A percentile compares a stretch with the other conserved stretches of the same genome.
Evolutionary conservation across 2,797 vertebrate genomes (phyloP).

Genomic region (Echiichthys vipera): DNA sequence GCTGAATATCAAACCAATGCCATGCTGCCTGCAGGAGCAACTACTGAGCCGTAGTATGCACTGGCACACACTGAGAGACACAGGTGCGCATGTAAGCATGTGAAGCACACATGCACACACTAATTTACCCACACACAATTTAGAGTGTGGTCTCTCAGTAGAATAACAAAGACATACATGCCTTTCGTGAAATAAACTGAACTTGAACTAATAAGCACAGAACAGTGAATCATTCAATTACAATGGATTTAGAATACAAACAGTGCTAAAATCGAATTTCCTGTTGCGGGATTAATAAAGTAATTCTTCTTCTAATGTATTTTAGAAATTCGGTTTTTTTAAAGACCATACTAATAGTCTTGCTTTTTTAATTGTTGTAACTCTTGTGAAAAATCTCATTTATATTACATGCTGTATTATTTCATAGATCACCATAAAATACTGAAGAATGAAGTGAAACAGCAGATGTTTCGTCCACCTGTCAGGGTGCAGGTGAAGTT

Average conservation of each 20-base stretch:
- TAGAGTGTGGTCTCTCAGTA: not conserved
- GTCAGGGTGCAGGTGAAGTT: no score
- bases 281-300: no score
- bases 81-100: constrained; percentile 27
- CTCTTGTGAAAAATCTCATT: no score
- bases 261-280: no score
- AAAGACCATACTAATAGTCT: not conserved
- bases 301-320: no score
- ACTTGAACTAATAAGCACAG: not conserved
- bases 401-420: no score
- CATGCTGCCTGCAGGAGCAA: constrained; percentile 38
- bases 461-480: no score
- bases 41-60: constrained; percentile 23
- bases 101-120: constrained; percentile 6
- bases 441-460: no score
- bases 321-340: not conserved
- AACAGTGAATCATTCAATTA: not conserved
- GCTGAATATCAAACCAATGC: constrained; percentile 63
- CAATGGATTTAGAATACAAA: not conserved
- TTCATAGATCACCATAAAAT: no score
- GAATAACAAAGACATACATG: not conserved
- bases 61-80: constrained; percentile 24
- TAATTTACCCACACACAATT: not conserved
- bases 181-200: not conserved
- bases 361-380: not conserved